Base-by-base conservation (phyloP, 2,888 invertebrate species). In the Melanchra persicariae region DNA sequence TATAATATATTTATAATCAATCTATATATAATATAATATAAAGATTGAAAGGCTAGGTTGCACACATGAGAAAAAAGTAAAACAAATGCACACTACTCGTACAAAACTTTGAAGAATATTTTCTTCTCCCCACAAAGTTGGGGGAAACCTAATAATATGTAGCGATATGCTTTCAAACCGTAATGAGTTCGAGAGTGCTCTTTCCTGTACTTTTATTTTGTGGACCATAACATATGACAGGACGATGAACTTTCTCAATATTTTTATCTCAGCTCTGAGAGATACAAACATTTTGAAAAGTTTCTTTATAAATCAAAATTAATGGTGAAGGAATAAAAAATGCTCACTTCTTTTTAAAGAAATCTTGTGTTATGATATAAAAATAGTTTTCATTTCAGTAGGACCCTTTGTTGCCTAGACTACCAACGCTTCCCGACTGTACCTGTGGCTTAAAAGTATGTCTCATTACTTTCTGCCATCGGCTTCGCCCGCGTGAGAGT, bases 111-210 rank as follows among this genome's bases (percentile, higher is more conserved):
- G 34, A 57, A 73, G 65, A 77, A 85, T 79, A 81, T 73, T 75
- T 71, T 77, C 71, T 79, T 80, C 61, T 57, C 68, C 66, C 70
- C 63, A 66, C 69, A 70, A 77, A 79, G 71, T 85, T 77, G 71
- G 34, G 67, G 60, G 7, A 64, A 83, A 85, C 76, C 85, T 85
- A 88, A 88, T 87, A 88, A 88, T 85, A 85, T 85, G 84, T 82
- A 82, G 84, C 85, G 79, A 83, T 86, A 85, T 83, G 85, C 88
- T 90, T 85, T 89, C 89, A 88, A 90, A 88, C 85, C 82, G 82
- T 89, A 89, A 90, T 89, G 89, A 89, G 88, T 78, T 77, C 60
- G 78, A 76, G 87, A 90, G 90, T 90, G 90, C 88, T 76, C 84
- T 90, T 90, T 84, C 90, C 85, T 89, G 89, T 89, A 83, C 85